phyloP scores from a whole-genome alignment of 1,140 invertebrate species.

The Anthonomus grandis region DNA sequence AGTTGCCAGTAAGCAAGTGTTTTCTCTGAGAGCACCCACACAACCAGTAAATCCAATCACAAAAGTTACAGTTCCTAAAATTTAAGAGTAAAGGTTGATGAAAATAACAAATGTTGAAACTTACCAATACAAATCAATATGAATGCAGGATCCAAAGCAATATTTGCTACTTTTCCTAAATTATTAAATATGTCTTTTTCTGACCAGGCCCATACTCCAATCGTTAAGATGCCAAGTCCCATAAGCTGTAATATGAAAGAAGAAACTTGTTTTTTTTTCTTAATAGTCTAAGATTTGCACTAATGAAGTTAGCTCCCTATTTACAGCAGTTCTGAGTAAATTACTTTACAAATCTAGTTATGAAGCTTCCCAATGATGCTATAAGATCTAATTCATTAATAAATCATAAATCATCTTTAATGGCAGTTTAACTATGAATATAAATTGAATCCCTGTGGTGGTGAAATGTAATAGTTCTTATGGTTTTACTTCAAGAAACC shows the following conservation, averaged over 20 bases:
- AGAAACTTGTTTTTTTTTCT: background rate
- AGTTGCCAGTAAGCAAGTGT: constrained; percentile 82
- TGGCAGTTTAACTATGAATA: too few species aligned
- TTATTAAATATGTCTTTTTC: constrained; percentile 97
- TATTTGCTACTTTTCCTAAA: constrained; percentile 79
- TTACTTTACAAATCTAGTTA: too few species aligned
- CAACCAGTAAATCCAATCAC: constrained; percentile 95
- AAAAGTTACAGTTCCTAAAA: constrained; percentile 81
- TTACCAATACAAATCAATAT: constrained; percentile 88
- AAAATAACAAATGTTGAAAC: constrained; percentile 31
- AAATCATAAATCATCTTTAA: too few species aligned
- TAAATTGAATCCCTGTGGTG: too few species aligned
- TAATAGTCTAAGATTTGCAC: too few species aligned
- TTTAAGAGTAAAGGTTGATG: constrained; percentile 8
- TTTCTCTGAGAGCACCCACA: constrained; percentile 90
- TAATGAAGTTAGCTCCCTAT: too few species aligned
- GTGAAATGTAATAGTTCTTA: too few species aligned
- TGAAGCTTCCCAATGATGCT: too few species aligned
- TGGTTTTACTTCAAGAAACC: too few species aligned
- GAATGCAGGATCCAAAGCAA: constrained; percentile 94
- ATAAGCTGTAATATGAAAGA: constrained; percentile 65
- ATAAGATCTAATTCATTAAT: too few species aligned
- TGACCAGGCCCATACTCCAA: constrained; percentile 95
- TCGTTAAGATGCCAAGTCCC: constrained; percentile 78
- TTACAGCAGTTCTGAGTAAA: too few species aligned